Evolutionary conservation across 2,888 invertebrate species (phyloP).

Genomic region (Ormyrus nitidulus): DNA sequence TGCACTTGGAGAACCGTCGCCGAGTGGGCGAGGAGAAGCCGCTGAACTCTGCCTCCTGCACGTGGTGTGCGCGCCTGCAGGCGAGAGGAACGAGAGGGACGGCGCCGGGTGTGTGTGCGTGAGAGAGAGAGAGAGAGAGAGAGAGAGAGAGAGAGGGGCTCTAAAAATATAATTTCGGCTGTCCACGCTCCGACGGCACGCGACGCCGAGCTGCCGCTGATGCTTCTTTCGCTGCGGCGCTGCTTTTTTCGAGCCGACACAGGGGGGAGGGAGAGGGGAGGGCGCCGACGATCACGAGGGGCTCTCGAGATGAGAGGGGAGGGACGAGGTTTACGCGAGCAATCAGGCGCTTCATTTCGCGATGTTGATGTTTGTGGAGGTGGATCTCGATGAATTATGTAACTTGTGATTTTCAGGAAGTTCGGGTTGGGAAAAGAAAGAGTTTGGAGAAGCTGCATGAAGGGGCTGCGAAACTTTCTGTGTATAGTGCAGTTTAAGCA

Average conservation of each 20-base stretch:
- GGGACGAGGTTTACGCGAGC: background rate
- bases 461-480: no score
- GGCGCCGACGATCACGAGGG: no score
- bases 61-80: constrained; percentile 31
- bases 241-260: background rate
- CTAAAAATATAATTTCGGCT: constrained; percentile 53
- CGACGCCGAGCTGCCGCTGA: background rate
- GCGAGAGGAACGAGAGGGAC: constrained; percentile 7
- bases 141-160: background rate
- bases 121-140: background rate
- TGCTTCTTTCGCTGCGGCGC: background rate
- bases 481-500: no score
- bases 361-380: no score
- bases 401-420: no score
- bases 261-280: no score
- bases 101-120: background rate
- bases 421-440: no score
- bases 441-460: no score
- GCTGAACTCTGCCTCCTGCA: constrained; percentile 56
- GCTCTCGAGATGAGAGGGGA: background rate
- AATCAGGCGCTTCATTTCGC: no score
- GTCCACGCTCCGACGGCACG: constrained; percentile 25
- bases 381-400: no score
- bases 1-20: background rate
- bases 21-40: constrained; percentile 49